Base-by-base conservation (phyloP, 2,113 vertebrate species). In the Gadus chalcogrammus region DNA sequence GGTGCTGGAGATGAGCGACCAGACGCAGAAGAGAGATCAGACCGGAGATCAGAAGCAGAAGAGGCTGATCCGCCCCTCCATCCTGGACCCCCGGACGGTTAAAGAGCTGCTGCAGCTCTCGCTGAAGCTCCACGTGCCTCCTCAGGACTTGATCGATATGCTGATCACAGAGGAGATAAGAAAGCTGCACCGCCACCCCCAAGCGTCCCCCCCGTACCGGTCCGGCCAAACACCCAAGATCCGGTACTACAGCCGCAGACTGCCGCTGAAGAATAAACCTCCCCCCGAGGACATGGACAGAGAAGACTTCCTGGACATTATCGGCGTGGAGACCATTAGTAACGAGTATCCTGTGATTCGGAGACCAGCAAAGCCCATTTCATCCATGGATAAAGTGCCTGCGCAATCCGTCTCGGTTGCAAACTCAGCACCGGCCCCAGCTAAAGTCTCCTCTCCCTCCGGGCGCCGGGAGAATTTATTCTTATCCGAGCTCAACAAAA, bases 101-200 rank as follows among this genome's bases (percentile, higher is more conserved):
- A 95, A 94, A 81, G 94, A 97, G 83, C 70, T 99, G 78, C 93
- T 98, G 82, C 93, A 97, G 85, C 92, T 98, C 67, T 99, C 97
- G 27, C 91, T 94, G 80, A 98, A 94, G 90, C 92, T 98, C 79
- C 97, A 98, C 88, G 95, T 99, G 63, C 96, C 95, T 7, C 97
- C 97, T 0, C 96, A 98, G 87, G 96, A 98, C 78, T 92, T 99
- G 61, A 93, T 98, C 69, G 95, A 98, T 55, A 97, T 97, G 94
- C 81, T 98, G 76, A 95, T 93, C 81, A 93, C 91, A 38, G 93
- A 94, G 68, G 95, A 97, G 76, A 92, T 94, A 74, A 90, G 91
- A 64, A 95, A 93, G 79, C 91, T 93, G 73, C 92, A 85, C 24
- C 92, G 89, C 52, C 89, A 90, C 2, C 90, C 94, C 60, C 91